phyloP scores from a whole-genome alignment of 2,888 invertebrate genomes.

The Automeris io region DNA sequence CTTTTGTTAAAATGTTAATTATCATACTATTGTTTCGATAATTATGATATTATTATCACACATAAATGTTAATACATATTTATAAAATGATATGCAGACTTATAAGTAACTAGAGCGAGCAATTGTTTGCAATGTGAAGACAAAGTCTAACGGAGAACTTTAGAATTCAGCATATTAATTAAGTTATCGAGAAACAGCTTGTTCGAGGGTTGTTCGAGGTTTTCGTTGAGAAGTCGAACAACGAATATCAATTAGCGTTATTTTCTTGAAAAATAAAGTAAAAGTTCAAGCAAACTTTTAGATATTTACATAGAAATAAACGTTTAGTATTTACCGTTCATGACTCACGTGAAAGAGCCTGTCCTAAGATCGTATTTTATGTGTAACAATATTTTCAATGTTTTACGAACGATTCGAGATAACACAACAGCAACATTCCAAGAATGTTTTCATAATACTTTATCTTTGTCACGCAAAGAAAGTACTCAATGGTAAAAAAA shows the following conservation, averaged over 20 bases:
- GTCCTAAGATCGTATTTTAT: too few relatives aligned
- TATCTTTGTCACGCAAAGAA: too few relatives aligned
- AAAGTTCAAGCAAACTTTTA: neutral
- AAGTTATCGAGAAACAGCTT: constrained; percentile 36
- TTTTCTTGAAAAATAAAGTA: constrained; percentile 4
- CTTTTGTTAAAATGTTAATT: neutral
- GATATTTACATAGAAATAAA: too few relatives aligned
- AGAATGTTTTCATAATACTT: too few relatives aligned
- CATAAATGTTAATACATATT: constrained; percentile 8
- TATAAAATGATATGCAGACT: too few relatives aligned
- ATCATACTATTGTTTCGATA: too few relatives aligned
- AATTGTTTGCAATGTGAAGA: constrained; percentile 37
- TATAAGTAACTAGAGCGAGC: constrained; percentile 16
- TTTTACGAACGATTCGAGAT: too few relatives aligned
- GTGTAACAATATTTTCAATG: too few relatives aligned
- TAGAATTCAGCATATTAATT: constrained; percentile 45
- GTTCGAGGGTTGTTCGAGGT: constrained; percentile 24
- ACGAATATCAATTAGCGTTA: constrained; percentile 23
- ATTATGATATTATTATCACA: neutral
- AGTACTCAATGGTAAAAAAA: too few relatives aligned
- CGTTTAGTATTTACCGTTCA: too few relatives aligned
- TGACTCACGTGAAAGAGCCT: too few relatives aligned
- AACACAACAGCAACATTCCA: too few relatives aligned
- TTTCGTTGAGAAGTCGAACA: constrained; percentile 17
- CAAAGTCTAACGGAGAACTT: constrained; percentile 36